Evolutionary conservation across 2,888 invertebrate genomes (phyloP), one percentile per base, ranked within the genome.

Genomic region (Copidosoma aretas): DNA sequence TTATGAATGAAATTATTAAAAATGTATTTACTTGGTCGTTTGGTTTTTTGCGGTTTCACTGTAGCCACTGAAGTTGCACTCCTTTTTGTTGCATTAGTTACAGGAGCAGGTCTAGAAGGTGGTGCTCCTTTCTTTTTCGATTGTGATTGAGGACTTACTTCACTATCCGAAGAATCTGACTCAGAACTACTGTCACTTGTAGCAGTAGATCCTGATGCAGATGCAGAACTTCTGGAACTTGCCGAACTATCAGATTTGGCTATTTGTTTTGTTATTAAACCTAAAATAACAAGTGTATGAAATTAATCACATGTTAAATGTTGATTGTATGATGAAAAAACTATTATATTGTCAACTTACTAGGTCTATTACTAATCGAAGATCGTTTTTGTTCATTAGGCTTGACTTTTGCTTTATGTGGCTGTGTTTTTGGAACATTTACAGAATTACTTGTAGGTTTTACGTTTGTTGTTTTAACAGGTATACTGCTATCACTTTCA

Each of bases 201-300:
- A 2, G 89, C 90, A 0, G 88, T 91, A 4, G 91, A 90, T 52
- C 89, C 91, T 0, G 91, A 90, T 65, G 89, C 90, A 0, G 91
- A 89, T 32, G 77, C 82, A 0, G 90, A 90, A 51, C 89, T 90
- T 76, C 91, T 89, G 67, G 88, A 88, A 77, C 88, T 91, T 0
- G 89, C 86, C 0, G 88, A 87, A 76, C 88, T 91, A 74, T 90
- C 91, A 0, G 91, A 91, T 80, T 84, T 85, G 75, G 73, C 79
- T 41, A 70, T 77, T 64, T 80, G 73, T 72, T 81, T 82, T 53
- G 80, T 74, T 12, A 79, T 67, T 63, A 81, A 69, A 76, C 73
- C 81, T 81, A 25, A 19, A 67, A 58, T 46, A 12, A 25, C 5
- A 1, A 14, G 41, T 10, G 10, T 25, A 43, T 58, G 12, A 58